These are phyloP conservation scores for Drosophila suboccidentalis DNA, from an alignment of 2,888 invertebrate genomes.

Conservation along the genomic window DNA sequence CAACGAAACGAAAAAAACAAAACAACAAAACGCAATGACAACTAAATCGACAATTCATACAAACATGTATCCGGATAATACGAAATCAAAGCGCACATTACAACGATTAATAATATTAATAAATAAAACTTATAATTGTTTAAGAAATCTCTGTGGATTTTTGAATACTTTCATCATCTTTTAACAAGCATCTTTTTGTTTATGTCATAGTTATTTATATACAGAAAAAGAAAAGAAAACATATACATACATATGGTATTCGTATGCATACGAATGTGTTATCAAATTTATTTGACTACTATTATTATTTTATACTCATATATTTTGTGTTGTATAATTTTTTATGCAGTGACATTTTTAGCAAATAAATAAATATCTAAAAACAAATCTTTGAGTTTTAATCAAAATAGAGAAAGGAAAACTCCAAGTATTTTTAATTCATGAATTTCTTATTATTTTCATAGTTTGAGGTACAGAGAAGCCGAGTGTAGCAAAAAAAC, in stretches of 20 bases:
- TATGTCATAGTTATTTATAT: conserved; percentile 62
- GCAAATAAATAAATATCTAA: conserved; percentile 70
- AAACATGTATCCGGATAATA: conserved; percentile 74
- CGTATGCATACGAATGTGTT: conserved; percentile 79
- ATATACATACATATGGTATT: conserved; percentile 44
- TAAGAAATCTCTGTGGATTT: conserved; percentile 29
- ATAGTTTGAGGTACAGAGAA: conserved; percentile 53
- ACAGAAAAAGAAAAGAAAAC: conserved; percentile 12
- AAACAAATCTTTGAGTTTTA: conserved; percentile 2
- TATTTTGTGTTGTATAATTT: conserved; percentile 80
- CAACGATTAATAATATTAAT: conserved; percentile 56
- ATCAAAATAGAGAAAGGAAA: not conserved
- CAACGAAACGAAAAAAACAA: conserved; percentile 66
- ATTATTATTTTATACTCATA: conserved; percentile 67
- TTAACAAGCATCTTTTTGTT: conserved; percentile 47
- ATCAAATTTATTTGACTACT: conserved; percentile 68
- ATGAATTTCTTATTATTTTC: conserved; percentile 12
- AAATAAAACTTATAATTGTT: conserved; percentile 47
- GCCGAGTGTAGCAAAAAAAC: conserved; percentile 64
- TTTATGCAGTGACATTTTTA: conserved; percentile 76
- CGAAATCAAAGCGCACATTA: conserved; percentile 67
- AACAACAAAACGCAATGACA: conserved; percentile 42
- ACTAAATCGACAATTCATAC: conserved; percentile 61
- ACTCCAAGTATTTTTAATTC: not conserved
- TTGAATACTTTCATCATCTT: conserved; percentile 29